Evolutionary conservation across 2,888 invertebrate species (phyloP).

Genomic region (Zootermopsis nevadensis): DNA sequence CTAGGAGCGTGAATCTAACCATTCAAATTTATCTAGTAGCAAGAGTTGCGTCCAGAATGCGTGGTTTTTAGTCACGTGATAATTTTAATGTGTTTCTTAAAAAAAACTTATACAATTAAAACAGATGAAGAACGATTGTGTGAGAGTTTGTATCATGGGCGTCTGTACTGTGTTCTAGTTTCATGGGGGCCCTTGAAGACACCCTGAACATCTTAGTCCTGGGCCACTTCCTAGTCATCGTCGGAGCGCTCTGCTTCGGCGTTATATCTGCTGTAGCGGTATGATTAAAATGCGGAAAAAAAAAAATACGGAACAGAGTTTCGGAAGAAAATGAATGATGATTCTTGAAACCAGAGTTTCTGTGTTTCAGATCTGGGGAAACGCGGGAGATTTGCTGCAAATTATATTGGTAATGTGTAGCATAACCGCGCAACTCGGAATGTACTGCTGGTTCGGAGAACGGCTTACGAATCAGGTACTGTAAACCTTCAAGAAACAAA

Average conservation of each 20-base stretch:
- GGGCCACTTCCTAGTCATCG: neutral
- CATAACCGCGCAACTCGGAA: neutral
- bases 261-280: neutral
- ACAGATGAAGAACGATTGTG: too few relatives aligned
- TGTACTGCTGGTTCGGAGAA: conserved; percentile 7
- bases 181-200: neutral
- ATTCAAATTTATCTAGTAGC: too few relatives aligned
- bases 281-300: neutral
- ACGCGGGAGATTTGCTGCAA: neutral
- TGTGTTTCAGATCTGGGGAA: neutral
- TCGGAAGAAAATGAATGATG: too few relatives aligned
- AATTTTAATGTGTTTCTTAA: too few relatives aligned
- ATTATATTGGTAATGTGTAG: neutral
- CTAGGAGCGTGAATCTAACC: too few relatives aligned
- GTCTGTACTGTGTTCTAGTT: neutral
- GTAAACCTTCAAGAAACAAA: neutral
- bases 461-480: neutral
- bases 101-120: too few relatives aligned
- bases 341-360: too few relatives aligned
- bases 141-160: neutral
- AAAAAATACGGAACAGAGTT: too few relatives aligned
- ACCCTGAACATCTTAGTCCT: neutral
- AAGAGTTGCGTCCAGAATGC: too few relatives aligned
- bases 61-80: too few relatives aligned
- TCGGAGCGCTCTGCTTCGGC: neutral